A percentile compares a stretch with the other conserved stretches of the same genome.
These are phyloP conservation scores for Bos taurus DNA, from an alignment of 2,113 vertebrate species.

Conservation along the genomic window DNA sequence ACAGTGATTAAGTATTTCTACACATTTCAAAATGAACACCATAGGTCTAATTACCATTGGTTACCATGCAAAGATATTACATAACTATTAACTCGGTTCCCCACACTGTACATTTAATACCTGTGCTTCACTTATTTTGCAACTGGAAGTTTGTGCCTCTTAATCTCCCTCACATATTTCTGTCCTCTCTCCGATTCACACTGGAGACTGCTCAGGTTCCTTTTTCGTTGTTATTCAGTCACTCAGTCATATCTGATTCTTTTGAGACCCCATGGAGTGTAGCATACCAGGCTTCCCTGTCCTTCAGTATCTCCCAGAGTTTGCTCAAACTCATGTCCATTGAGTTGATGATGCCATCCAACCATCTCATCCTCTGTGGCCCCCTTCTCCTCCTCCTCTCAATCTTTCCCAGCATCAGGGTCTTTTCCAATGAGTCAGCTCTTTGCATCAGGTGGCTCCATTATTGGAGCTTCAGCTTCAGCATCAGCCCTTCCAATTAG, in stretches of 20 bases:
- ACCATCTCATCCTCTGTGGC: not conserved
- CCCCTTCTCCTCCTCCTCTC: not conserved
- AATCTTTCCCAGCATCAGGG: not conserved
- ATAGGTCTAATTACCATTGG: not conserved
- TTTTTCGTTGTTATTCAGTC: not conserved
- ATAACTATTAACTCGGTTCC: not conserved
- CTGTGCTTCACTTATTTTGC: not conserved
- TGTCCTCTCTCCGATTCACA: not conserved
- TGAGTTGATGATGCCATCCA: not conserved
- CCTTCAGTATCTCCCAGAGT: not conserved
- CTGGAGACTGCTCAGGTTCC: not conserved
- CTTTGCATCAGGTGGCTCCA: not conserved
- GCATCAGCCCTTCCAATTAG: not conserved
- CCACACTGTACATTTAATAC: not conserved
- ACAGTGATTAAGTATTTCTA: not conserved
- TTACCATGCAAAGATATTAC: not conserved
- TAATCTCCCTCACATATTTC: not conserved
- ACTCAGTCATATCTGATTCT: not conserved
- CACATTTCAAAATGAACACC: not conserved
- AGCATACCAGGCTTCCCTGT: not conserved
- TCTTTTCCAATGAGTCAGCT: not conserved
- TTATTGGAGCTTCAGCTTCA: not conserved
- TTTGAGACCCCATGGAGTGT: not conserved
- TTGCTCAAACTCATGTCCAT: not conserved
- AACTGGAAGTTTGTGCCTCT: not conserved